Base-by-base conservation (phyloP, 2,888 invertebrate species). In the Dugesia japonica region DNA sequence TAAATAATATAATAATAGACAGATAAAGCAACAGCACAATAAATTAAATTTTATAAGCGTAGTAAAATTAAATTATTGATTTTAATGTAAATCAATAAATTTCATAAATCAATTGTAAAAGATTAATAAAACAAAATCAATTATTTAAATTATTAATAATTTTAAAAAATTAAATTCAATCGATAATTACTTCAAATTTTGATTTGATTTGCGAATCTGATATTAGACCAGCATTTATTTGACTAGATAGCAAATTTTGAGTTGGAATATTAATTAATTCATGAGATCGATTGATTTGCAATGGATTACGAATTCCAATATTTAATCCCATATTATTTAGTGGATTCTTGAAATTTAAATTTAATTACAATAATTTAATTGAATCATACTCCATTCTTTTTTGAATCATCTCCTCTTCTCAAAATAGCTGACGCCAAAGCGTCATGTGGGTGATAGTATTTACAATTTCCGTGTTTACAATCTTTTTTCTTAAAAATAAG, bases 401-500 rank as follows among this genome's bases (percentile, higher is more conserved):
- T 72, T 1, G 27, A 28, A 15, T 72, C 72, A 27, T 72, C 72
- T 28, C 72, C 72, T 28, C 28, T 1, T 72, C 72, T 4, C 23
- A 72, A 28, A 72, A 72, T 28, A 72, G 27, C 28, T 1, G 27
- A 27, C 1, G 28, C 26, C 28, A 72, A 23, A 4, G 27, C 28
- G 28, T 72, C 28, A 28, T 27, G 72, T 15, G 72, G 72, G 23
- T 72, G 72, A 28, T 72, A 72, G n/a, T 72, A 72, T 28, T 72
- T 72, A n/a, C 72, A 72, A 72, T 72, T 72, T 1, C 72, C 28
- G n/a, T 72, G 72, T 23, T 72, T 72, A 28, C 72, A 72, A 28
- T 72, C 72, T n/a, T 72, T 72, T 72, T 28, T 72, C 72, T 72
- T 7, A 27, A 72, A 72, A 56, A 13, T 4, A 13, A 31, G 13